Evolutionary conservation across 2,797 vertebrate species (phyloP).

Genomic region (Acrossocheilus wenchowensis): DNA sequence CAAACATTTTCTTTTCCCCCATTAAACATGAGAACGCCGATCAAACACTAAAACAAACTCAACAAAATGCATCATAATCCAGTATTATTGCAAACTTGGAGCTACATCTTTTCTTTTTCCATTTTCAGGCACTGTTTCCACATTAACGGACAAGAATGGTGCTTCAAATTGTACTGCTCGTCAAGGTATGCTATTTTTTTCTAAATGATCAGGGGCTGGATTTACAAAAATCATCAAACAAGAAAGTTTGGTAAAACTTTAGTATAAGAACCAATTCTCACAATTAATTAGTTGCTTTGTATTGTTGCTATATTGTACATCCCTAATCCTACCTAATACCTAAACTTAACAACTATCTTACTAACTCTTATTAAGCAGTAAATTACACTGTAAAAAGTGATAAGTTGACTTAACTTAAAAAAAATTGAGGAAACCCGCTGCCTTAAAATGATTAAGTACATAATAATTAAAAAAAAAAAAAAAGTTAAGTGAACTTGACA

Average conservation of each 20-base stretch:
- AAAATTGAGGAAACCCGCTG: too few relatives aligned
- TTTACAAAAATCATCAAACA: not conserved
- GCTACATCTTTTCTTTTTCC: not conserved
- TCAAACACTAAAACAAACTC: slow-evolving; percentile 2
- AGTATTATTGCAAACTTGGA: not conserved
- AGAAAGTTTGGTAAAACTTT: not conserved
- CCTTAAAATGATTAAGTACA: too few relatives aligned
- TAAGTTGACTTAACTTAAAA: too few relatives aligned
- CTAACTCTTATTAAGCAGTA: too few relatives aligned
- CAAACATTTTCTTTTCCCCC: slow-evolving; percentile 13
- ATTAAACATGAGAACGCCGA: slow-evolving; percentile 2
- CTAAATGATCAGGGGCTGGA: not conserved
- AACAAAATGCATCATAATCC: not conserved
- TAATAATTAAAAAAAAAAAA: too few relatives aligned
- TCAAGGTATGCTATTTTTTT: not conserved
- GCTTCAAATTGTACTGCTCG: not conserved
- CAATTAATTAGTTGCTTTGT: too few relatives aligned
- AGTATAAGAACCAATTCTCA: too few relatives aligned
- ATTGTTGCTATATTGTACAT: not conserved
- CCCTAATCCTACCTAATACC: not conserved
- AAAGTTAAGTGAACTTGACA: too few relatives aligned
- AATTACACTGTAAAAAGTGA: too few relatives aligned
- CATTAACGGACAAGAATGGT: not conserved
- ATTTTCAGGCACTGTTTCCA: not conserved
- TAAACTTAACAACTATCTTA: not conserved